Evolutionary conservation across 2,888 invertebrate genomes (phyloP).

Genomic region (Rhingia campestris): DNA sequence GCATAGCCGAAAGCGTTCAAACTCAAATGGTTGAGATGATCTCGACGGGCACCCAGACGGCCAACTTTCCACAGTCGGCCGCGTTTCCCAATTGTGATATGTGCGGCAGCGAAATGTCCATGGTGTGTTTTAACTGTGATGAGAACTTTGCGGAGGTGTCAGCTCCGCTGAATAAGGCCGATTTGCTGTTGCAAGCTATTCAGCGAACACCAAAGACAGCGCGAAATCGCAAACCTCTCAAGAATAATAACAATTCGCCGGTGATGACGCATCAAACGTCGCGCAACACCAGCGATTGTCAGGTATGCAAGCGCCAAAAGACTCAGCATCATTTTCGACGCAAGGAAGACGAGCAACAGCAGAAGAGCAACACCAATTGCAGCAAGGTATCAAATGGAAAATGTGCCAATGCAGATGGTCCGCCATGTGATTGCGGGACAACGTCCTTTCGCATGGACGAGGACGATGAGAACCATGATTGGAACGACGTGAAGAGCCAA

Average conservation of each 20-base stretch:
- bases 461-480: constrained; percentile 56
- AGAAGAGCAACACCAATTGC: constrained; percentile 71
- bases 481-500: constrained; percentile 50
- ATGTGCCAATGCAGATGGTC: constrained; percentile 62
- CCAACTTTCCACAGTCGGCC: constrained; percentile 68
- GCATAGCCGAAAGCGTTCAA: constrained; percentile 75
- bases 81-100: constrained; percentile 76
- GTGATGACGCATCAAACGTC: constrained; percentile 65
- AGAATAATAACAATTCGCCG: constrained; percentile 77
- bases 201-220: constrained; percentile 83
- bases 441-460: constrained; percentile 65
- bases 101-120: constrained; percentile 82
- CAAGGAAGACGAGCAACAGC: constrained; percentile 64
- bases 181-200: constrained; percentile 85
- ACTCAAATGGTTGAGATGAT: constrained; percentile 80
- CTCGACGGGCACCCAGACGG: constrained; percentile 82
- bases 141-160: constrained; percentile 76
- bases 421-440: constrained; percentile 56
- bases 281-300: constrained; percentile 78
- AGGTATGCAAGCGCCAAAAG: constrained; percentile 83
- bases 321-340: constrained; percentile 80
- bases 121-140: constrained; percentile 80
- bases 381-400: constrained; percentile 57
- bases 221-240: constrained; percentile 79
- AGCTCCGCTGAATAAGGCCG: constrained; percentile 83